Evolutionary conservation across 2,797 vertebrate genomes (phyloP).

Genomic region (Halcyon leucocephala): DNA sequence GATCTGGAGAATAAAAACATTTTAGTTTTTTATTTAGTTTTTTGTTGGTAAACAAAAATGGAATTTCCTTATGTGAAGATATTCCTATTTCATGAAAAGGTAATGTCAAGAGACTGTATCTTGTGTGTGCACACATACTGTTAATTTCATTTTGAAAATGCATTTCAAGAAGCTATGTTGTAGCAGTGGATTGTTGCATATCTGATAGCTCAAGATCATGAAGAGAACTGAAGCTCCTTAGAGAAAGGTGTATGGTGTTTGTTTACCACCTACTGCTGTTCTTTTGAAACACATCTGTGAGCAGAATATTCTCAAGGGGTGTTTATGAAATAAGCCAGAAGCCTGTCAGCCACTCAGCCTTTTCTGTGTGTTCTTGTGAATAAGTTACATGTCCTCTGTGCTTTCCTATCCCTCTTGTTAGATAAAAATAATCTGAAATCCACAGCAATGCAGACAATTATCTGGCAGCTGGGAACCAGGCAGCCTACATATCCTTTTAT

Average conservation of each 20-base stretch:
- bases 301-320: constrained; percentile 16
- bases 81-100: neutral
- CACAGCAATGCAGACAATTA: neutral
- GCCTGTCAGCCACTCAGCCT: constrained; percentile 7
- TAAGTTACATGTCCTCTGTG: neutral
- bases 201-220: neutral
- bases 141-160: neutral
- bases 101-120: neutral
- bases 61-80: neutral
- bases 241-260: constrained; percentile 22
- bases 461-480: neutral
- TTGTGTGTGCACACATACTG: neutral
- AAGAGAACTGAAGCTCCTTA: neutral
- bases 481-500: neutral
- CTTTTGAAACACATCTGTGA: constrained; percentile 43
- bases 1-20: neutral
- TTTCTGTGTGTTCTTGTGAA: constrained; percentile 1
- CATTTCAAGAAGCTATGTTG: neutral
- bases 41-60: neutral
- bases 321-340: constrained; percentile 16
- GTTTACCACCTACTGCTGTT: constrained; percentile 37
- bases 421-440: constrained; percentile 15
- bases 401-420: neutral
- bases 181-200: neutral
- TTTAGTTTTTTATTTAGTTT: neutral